Base-by-base conservation (phyloP, 2,888 invertebrate species). In the Caenorhabditis sp. region DNA sequence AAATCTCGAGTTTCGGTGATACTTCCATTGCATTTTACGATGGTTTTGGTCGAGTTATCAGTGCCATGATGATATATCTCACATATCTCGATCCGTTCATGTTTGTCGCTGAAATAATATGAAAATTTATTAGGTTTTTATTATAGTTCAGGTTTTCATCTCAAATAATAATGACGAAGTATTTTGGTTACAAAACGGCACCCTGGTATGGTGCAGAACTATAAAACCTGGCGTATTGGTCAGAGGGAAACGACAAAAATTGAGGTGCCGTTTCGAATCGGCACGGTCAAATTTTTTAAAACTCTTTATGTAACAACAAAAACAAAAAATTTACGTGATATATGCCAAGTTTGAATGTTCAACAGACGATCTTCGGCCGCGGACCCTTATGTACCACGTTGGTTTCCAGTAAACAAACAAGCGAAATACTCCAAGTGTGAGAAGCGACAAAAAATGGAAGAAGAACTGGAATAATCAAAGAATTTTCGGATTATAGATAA, bases 331-430 rank as follows among this genome's bases (percentile, higher is more conserved):
- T 66, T 53, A 86, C 86, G 76, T 68, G 49, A 87, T 78, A 8
- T 83, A 70, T 12, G 87, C 76, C 53, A 84, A 68, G 52, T 85
- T 81, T 20, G 87, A 84, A 5, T 67, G 58, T 8, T 78, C 77
- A 36, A 87, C 75, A 1, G 76, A 65, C 50, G 78, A 84, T 23
- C 68, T 67, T 56, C 63, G 63, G n/a, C 81, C 67, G 20, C 82
- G 77, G 57, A 75, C 76, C 57, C 61, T 38, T 14, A 84, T 78
- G 26, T 77, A 66, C 63, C 66, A 73, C 56, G 69, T 67, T 10
- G 81, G 77, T 23, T 68, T 67, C 88, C 87, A 88, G 63, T 87
- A 78, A 20, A 87, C 72, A n/a, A 88, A n/a, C 23, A 87, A 76
- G 7, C 83, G 81, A 49, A 85, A 75, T 21, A 84, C 21, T 8